These are phyloP conservation scores for Urocitellus parryii DNA, from an alignment of 2,113 vertebrate species.

Conservation along the genomic window DNA sequence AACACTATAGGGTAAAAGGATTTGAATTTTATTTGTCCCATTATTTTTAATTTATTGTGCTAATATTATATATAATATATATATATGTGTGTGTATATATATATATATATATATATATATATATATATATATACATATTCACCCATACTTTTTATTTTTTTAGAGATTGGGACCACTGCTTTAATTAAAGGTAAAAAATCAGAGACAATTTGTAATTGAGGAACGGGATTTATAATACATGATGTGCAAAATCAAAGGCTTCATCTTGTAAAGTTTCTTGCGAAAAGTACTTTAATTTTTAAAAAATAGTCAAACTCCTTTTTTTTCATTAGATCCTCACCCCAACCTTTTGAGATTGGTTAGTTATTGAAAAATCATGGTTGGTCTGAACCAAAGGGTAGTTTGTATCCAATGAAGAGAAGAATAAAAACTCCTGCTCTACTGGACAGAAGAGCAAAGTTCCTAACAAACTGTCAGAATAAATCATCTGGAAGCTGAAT, in stretches of 20 bases:
- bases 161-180: background rate
- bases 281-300: background rate
- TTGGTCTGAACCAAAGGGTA: background rate
- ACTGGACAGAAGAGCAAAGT: background rate
- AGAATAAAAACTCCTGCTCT: background rate
- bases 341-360: background rate
- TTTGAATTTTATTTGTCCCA: background rate
- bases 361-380: background rate
- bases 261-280: background rate
- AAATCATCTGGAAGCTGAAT: background rate
- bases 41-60: background rate
- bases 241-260: background rate
- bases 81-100: no score
- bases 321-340: background rate
- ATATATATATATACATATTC: background rate
- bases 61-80: background rate
- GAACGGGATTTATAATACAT: background rate
- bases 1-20: background rate
- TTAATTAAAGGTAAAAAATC: background rate
- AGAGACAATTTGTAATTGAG: background rate
- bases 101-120: no score
- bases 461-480: background rate
- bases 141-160: background rate
- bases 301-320: background rate
- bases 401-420: background rate